Percentiles rank a stretch among this genome's conserved stretches.
Evolutionary conservation across 2,888 invertebrate species (phyloP).

Genomic region (Gymnoscelis rufifasciata): DNA sequence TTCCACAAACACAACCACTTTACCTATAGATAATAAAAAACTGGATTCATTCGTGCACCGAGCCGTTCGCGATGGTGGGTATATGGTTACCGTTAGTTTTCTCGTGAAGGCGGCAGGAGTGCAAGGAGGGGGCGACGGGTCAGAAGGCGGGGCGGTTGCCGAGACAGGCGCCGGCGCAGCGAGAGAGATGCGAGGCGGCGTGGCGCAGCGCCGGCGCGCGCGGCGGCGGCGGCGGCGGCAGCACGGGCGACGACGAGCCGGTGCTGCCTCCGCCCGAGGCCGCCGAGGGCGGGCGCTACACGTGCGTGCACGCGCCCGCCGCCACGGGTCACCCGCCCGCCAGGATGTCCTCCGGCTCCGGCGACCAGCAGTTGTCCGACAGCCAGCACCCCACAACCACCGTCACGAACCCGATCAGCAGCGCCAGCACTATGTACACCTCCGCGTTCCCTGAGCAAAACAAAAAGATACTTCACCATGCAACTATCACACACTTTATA

Average conservation of each 20-base stretch:
- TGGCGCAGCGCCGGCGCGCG: slow-evolving; percentile 57
- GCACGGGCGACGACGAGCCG: slow-evolving; percentile 64
- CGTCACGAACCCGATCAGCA: slow-evolving; percentile 85
- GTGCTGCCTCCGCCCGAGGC: slow-evolving; percentile 58
- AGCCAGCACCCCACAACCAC: slow-evolving; percentile 88
- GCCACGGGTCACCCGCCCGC: slow-evolving; percentile 84
- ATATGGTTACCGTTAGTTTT: slow-evolving; percentile 66
- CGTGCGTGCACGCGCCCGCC: slow-evolving; percentile 80
- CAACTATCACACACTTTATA: too few relatives aligned
- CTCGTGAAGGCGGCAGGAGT: slow-evolving; percentile 60
- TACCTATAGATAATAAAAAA: slow-evolving; percentile 32
- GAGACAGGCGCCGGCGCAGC: slow-evolving; percentile 57
- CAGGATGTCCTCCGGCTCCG: slow-evolving; percentile 83
- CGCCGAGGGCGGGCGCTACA: slow-evolving; percentile 76
- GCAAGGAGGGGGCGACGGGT: slow-evolving; percentile 49
- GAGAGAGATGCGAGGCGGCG: slow-evolving; percentile 62
- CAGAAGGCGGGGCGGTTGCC: slow-evolving; percentile 52
- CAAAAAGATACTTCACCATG: background rate
- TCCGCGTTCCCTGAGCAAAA: slow-evolving; percentile 82
- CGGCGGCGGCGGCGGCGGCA: slow-evolving; percentile 53
- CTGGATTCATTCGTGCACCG: slow-evolving; percentile 47
- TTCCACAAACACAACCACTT: slow-evolving; percentile 45
- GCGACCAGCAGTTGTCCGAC: slow-evolving; percentile 88
- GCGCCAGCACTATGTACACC: slow-evolving; percentile 85
- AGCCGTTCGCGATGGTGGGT: slow-evolving; percentile 59